Evolutionary conservation across 2,113 vertebrate genomes (phyloP), one percentile per base, ranked within the genome.

Genomic region (Maccullochella peelii): DNA sequence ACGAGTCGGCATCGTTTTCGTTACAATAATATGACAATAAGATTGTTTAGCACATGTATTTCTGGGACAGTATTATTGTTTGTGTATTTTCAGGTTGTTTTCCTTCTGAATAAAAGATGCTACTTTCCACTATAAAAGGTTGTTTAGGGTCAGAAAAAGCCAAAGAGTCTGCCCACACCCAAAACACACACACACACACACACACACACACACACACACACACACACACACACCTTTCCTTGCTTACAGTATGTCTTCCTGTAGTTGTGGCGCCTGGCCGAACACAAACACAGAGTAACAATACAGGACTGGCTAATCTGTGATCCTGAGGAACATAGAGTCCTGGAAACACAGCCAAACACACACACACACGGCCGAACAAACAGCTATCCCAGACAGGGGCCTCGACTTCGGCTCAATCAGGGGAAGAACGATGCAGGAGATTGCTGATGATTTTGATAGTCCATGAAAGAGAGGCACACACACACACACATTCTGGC

Each of bases 251-350:
- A 83, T 54, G 79, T 81, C 90, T 95, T 95, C 94, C 93, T 94
- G 93, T 93, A 82, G 81, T 86, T 91, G 92, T 94, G 91, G 89
- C 90, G 91, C 93, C 90, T 86, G 47, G 86, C 52, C 80, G 84
- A 94, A 94, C 93, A 95, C 95, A 95, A 95, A 95, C 93, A 95
- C 88, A 77, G 80, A 73, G 59, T 83, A 95, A 96, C 95, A 95
- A 95, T 95, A 92, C 91, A 87, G 75, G 58, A 58, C 83, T 4
- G 58, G 83, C 92, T 95, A 95, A 95, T 96, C 94, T 95, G 91
- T 93, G 94, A 94, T 95, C 93, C 91, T 76, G 80, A 83, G 86
- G 95, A 96, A 96, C 94, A 95, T 16, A 16, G 80, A 88, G 95
- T 96, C 94, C 95, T 94, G 82, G 91, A 92, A 93, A 89, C 84